Evolutionary conservation across 2,113 vertebrate species (phyloP).

Genomic region (Malaclemys terrapin): DNA sequence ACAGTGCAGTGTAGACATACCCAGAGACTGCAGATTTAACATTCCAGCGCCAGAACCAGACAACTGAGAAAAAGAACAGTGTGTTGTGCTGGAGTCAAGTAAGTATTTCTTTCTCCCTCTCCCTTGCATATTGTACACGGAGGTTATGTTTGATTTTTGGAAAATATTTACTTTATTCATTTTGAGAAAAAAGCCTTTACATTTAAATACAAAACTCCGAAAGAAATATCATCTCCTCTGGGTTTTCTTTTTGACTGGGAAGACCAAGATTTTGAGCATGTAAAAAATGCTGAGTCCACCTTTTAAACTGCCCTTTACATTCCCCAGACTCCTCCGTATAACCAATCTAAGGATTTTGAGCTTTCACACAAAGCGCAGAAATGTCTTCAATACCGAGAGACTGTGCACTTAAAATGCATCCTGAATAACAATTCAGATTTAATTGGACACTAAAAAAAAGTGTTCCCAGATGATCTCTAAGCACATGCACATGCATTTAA

Average conservation of each 20-base stretch:
- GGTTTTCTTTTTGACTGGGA: background rate
- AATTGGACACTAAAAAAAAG: slow-evolving; percentile 20
- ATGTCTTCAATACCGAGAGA: slow-evolving; percentile 30
- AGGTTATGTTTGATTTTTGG: slow-evolving; percentile 27
- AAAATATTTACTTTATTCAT: slow-evolving; percentile 33
- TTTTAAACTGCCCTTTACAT: background rate
- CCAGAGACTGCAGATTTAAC: slow-evolving; percentile 25
- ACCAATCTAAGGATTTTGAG: background rate
- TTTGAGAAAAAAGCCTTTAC: background rate
- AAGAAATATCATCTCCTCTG: slow-evolving; percentile 22
- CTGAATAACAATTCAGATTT: slow-evolving; percentile 26
- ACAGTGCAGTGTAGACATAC: background rate
- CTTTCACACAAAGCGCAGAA: slow-evolving; percentile 56
- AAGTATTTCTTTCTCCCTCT: slow-evolving; percentile 48
- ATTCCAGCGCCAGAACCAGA: slow-evolving; percentile 56
- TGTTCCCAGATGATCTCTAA: background rate
- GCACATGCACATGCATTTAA: background rate
- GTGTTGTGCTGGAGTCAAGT: slow-evolving; percentile 21
- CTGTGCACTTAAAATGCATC: slow-evolving; percentile 39
- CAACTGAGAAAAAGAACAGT: background rate
- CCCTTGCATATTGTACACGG: background rate
- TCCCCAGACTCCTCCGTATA: background rate
- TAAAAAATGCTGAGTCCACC: slow-evolving; percentile 59
- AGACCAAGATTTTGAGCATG: slow-evolving; percentile 4
- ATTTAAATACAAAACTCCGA: background rate